phyloP scores from a whole-genome alignment of 2,888 invertebrate genomes.

The Mesochorus sp. region DNA sequence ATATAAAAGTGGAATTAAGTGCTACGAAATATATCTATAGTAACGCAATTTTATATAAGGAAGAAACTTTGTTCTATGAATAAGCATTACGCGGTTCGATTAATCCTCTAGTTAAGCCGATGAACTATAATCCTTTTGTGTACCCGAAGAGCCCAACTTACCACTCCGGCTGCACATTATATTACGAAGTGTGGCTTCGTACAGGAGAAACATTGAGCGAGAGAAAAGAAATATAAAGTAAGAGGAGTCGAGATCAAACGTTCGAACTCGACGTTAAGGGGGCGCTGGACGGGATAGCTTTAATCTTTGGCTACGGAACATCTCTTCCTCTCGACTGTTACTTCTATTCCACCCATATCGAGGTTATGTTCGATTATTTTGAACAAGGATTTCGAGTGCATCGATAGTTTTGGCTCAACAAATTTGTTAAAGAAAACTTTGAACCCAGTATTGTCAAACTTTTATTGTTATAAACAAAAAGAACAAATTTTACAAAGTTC shows the following conservation, averaged over 20 bases:
- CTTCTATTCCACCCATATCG: background rate
- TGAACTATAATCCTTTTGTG: conserved; percentile 44
- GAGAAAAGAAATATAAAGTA: background rate
- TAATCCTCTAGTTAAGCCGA: conserved; percentile 35
- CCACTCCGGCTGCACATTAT: conserved; percentile 26
- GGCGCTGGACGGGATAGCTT: conserved; percentile 20
- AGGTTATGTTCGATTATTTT: conserved; percentile 5
- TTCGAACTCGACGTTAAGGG: conserved; percentile 21
- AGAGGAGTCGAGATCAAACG: conserved; percentile 37
- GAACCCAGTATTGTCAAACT: no score
- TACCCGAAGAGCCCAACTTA: conserved; percentile 31
- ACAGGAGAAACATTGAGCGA: background rate
- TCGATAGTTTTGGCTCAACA: background rate
- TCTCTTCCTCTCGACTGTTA: background rate
- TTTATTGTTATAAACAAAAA: no score
- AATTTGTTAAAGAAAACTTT: background rate
- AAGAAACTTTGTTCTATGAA: conserved; percentile 22
- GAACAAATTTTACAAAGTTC: no score
- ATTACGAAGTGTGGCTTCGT: background rate
- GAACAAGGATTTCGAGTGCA: conserved; percentile 30
- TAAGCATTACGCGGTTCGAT: conserved; percentile 29
- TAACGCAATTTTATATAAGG: background rate
- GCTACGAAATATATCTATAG: background rate
- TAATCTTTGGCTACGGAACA: conserved; percentile 18
- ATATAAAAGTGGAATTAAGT: background rate